Conservation (phyloP, 1,140 invertebrate species). For the Metopolophium dirhodum region DNA sequence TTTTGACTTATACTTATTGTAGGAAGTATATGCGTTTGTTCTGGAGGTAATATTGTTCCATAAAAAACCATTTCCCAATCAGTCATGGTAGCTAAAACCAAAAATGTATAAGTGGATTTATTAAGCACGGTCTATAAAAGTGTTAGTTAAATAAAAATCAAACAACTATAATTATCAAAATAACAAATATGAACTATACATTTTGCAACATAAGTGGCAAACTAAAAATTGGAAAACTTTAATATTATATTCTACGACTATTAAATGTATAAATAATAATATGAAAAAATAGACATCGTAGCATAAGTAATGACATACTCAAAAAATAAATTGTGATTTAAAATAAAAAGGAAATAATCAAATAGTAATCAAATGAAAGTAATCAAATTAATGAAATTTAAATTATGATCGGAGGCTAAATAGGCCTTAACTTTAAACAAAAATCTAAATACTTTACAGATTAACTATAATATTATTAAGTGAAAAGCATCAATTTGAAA, state of each 20-base stretch:
- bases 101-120: conserved; percentile 52
- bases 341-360: background rate
- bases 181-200: background rate
- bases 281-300: background rate
- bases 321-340: too few relatives aligned
- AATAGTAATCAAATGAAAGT: too few relatives aligned
- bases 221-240: background rate
- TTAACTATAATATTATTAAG: too few relatives aligned
- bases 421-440: too few relatives aligned
- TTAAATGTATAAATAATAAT: background rate
- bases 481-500: too few relatives aligned
- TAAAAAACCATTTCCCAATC: conserved; percentile 69
- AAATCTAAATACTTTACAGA: too few relatives aligned
- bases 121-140: background rate
- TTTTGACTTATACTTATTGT: conserved; percentile 16
- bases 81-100: conserved; percentile 63
- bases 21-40: conserved; percentile 60
- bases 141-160: background rate
- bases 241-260: background rate
- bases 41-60: conserved; percentile 67
- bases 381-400: background rate
- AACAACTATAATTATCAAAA: background rate
- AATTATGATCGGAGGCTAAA: too few relatives aligned
- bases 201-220: background rate
- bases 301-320: background rate